Percentiles rank a stretch among this genome's conserved stretches.
Conservation (phyloP, 2,888 invertebrate species). For the Drosophila putrida region DNA sequence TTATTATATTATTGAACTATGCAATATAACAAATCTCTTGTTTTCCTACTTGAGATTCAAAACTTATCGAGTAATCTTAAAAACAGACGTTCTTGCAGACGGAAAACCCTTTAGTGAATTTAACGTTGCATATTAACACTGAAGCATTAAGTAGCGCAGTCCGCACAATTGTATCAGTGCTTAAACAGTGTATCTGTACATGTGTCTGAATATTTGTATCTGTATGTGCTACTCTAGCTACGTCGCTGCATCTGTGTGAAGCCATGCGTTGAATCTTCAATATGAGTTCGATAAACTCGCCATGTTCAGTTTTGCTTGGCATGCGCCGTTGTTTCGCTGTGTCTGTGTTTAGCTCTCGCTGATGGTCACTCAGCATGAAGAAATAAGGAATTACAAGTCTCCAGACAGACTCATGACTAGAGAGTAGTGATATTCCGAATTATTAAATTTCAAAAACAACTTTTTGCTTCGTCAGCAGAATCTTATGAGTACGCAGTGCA, state of each 20-base stretch:
- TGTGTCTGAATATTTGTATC: constrained; percentile 26
- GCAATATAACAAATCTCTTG: too few relatives aligned
- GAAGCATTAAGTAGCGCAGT: constrained; percentile 59
- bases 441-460: constrained; percentile 21
- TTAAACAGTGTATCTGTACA: constrained; percentile 17
- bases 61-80: too few relatives aligned
- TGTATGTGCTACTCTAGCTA: constrained; percentile 35
- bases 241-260: constrained; percentile 57
- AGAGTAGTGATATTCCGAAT: constrained; percentile 6
- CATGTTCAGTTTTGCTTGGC: constrained; percentile 70
- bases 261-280: constrained; percentile 82
- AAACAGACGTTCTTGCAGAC: too few relatives aligned
- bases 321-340: constrained; percentile 70
- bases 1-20: too few relatives aligned
- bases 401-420: constrained; percentile 21
- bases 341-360: constrained; percentile 33
- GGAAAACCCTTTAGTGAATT: constrained; percentile 37
- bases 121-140: constrained; percentile 50
- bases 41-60: too few relatives aligned
- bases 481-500: too few relatives aligned
- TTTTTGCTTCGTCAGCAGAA: constrained; percentile 21
- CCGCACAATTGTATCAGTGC: constrained; percentile 25
- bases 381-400: constrained; percentile 33
- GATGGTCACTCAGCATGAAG: constrained; percentile 79
- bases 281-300: constrained; percentile 80